A percentile compares a stretch with the other conserved stretches of the same genome.
phyloP scores from a whole-genome alignment of 2,113 vertebrate species.

The Vulpes lagopus region DNA sequence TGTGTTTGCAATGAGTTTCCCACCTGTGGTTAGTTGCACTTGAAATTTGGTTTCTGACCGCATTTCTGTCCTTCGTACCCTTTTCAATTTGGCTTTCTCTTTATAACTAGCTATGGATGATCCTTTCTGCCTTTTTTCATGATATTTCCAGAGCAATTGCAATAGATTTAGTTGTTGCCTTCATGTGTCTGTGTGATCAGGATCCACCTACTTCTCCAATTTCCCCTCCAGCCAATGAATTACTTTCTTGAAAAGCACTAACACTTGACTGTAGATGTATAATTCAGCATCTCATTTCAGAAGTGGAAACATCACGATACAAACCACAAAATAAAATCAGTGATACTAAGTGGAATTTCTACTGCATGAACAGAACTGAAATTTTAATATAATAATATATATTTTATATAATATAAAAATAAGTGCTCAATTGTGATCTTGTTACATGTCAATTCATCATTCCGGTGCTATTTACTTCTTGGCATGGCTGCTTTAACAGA shows the following conservation, averaged over 20 bases:
- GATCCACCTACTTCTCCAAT: background rate
- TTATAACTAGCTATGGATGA: background rate
- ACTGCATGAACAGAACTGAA: background rate
- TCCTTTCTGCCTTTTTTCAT: background rate
- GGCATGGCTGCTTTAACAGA: background rate
- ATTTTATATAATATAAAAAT: background rate
- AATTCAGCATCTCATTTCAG: constrained; percentile 14
- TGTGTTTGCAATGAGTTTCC: background rate
- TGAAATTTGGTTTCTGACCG: background rate
- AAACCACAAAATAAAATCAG: background rate
- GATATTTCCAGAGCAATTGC: background rate
- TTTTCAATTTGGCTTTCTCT: background rate
- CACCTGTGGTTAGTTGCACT: background rate
- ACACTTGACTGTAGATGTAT: background rate
- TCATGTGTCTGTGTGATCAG: background rate
- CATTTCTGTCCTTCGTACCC: background rate
- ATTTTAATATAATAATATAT: background rate
- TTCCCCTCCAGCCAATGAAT: background rate
- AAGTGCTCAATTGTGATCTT: background rate
- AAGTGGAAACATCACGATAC: background rate
- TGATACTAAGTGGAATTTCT: background rate
- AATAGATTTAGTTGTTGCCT: background rate
- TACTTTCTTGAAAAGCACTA: background rate
- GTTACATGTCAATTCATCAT: background rate
- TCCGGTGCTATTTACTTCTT: background rate